A percentile compares a stretch with the other conserved stretches of the same genome.
These are phyloP conservation scores for Physocephala rufipes DNA, from an alignment of 2,888 invertebrate genomes.

Conservation along the genomic window DNA sequence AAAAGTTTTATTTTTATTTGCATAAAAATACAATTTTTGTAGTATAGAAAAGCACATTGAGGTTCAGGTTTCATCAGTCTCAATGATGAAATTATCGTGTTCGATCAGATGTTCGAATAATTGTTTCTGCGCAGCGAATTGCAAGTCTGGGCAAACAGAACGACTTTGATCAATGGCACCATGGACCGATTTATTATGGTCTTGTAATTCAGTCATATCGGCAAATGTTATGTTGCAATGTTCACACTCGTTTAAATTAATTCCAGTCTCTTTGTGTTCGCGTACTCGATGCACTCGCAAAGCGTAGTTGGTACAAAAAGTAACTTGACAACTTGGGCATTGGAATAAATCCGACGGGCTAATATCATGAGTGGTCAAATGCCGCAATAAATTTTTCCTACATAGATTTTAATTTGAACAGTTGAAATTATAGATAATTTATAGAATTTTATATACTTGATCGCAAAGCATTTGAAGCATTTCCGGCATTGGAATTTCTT, in stretches of 20 bases:
- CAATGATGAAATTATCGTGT: slow-evolving; percentile 33
- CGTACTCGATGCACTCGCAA: slow-evolving; percentile 33
- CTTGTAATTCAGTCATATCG: slow-evolving; percentile 33
- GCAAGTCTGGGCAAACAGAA: slow-evolving; percentile 39
- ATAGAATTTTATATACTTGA: slow-evolving; percentile 48
- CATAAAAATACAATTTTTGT: not conserved
- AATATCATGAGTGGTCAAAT: slow-evolving; percentile 44
- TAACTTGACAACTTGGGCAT: slow-evolving; percentile 35
- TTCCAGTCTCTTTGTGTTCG: slow-evolving; percentile 34
- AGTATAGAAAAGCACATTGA: not conserved
- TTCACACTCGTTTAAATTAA: slow-evolving; percentile 39
- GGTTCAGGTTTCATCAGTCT: slow-evolving; percentile 16
- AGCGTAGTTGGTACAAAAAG: slow-evolving; percentile 35
- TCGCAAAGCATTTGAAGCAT: slow-evolving; percentile 58
- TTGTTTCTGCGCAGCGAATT: slow-evolving; percentile 42
- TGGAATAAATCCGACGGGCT: slow-evolving; percentile 28
- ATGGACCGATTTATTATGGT: slow-evolving; percentile 39
- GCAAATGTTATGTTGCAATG: slow-evolving; percentile 40
- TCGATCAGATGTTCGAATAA: slow-evolving; percentile 43
- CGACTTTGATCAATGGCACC: slow-evolving; percentile 36
- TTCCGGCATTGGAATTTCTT: slow-evolving; percentile 56
- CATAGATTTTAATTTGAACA: slow-evolving; percentile 12
- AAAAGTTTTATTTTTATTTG: no score
- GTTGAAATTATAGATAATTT: slow-evolving; percentile 25
- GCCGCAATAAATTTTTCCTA: slow-evolving; percentile 47